Conservation (phyloP, 2,797 vertebrate genomes). For the Propithecus perrieri region DNA sequence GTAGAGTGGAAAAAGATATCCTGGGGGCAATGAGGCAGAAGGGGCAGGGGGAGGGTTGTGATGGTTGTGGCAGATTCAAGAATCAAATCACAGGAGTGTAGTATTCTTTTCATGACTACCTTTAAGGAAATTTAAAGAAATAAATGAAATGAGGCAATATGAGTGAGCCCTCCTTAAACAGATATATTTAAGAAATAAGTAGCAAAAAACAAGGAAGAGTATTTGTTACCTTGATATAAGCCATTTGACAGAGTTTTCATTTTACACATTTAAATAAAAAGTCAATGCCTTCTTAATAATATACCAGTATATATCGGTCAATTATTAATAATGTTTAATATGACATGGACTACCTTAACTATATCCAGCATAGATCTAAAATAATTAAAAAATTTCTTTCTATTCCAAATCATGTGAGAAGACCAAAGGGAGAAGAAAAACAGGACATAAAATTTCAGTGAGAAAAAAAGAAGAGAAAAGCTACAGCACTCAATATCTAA, state of each 20-base stretch:
- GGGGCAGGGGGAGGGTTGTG: background rate
- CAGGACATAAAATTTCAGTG: constrained; percentile 6
- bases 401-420: constrained; percentile 40
- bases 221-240: constrained; percentile 31
- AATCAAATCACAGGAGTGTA: background rate
- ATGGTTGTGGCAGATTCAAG: background rate
- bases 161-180: background rate
- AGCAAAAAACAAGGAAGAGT: constrained; percentile 6
- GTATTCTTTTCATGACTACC: background rate
- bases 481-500: background rate
- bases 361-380: background rate
- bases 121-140: background rate
- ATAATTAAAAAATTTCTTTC: background rate
- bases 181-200: background rate
- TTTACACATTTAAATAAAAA: constrained; percentile 47
- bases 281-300: background rate
- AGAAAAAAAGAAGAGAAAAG: background rate
- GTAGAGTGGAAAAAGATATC: background rate
- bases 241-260: background rate
- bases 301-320: background rate
- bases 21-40: too few species aligned
- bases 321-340: background rate
- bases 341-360: background rate
- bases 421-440: background rate
- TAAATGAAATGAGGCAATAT: background rate